phyloP scores from a whole-genome alignment of 2,888 invertebrate species.

The Drosophila cognata region DNA sequence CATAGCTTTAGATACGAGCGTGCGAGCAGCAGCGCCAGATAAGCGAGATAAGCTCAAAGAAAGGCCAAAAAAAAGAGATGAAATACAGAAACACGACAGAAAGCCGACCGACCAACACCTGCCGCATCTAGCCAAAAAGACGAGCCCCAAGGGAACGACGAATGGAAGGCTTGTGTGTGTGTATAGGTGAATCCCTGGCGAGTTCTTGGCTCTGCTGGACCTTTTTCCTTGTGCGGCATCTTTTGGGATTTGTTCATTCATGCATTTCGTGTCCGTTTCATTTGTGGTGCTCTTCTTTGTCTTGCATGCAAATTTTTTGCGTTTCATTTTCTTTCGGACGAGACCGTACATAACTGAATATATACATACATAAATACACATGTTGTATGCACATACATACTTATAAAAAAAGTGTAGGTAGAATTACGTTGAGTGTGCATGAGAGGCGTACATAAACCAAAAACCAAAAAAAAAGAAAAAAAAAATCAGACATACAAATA shows the following conservation, averaged over 20 bases:
- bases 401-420: constrained; percentile 41
- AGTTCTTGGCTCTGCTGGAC: constrained; percentile 3
- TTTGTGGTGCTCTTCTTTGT: constrained; percentile 53
- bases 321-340: constrained; percentile 45
- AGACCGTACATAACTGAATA: constrained; percentile 17
- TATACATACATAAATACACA: constrained; percentile 7
- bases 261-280: constrained; percentile 54
- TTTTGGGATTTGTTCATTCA: constrained; percentile 59
- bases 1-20: constrained; percentile 53
- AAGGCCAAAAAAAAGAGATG: constrained; percentile 15
- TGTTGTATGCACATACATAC: constrained; percentile 14
- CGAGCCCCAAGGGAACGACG: constrained; percentile 24
- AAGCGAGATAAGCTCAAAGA: constrained; percentile 58
- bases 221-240: constrained; percentile 27
- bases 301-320: constrained; percentile 59
- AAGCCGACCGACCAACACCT: constrained; percentile 31
- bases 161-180: neutral
- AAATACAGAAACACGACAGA: constrained; percentile 11
- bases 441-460: constrained; percentile 24
- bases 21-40: constrained; percentile 57
- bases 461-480: constrained; percentile 7
- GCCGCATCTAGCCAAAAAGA: constrained; percentile 33
- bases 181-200: constrained; percentile 2
- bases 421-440: constrained; percentile 62
- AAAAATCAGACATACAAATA: constrained; percentile 22